A percentile compares a stretch with the other conserved stretches of the same genome.
phyloP scores from a whole-genome alignment of 2,113 vertebrate genomes.

The Acrocephalus kingi region DNA sequence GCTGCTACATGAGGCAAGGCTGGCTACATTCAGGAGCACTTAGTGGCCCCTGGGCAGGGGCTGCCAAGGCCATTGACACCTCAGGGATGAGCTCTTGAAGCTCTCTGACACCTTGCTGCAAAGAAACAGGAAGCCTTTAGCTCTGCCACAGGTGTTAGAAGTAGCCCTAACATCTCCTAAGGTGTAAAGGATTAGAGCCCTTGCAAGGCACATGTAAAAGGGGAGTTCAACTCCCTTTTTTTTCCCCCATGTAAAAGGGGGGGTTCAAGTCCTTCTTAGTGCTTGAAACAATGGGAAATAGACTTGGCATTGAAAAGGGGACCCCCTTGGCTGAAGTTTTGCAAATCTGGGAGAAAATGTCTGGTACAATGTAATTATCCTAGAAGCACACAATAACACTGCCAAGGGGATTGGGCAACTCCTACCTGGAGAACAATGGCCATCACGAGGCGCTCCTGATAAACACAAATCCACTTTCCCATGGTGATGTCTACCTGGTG shows the following conservation, averaged over 20 bases:
- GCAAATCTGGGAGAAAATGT: neutral
- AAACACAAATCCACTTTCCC: neutral
- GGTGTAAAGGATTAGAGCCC: neutral
- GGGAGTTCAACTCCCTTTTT: neutral
- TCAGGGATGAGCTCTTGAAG: neutral
- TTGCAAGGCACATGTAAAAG: neutral
- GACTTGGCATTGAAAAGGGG: neutral
- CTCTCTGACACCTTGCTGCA: neutral
- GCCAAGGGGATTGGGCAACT: neutral
- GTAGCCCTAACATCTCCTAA: neutral
- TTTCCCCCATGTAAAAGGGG: neutral
- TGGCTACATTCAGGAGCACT: neutral
- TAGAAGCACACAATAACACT: rapidly evolving
- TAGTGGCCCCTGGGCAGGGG: neutral
- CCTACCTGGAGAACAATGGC: neutral
- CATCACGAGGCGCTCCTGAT: neutral
- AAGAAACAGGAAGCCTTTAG: neutral
- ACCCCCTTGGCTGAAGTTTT: neutral
- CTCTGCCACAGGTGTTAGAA: neutral
- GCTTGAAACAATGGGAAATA: neutral
- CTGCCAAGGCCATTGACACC: neutral
- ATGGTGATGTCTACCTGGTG: neutral
- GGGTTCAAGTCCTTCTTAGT: neutral
- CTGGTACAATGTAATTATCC: neutral
- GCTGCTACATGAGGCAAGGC: neutral